Evolutionary conservation across 1,140 invertebrate species (phyloP).

Genomic region (Matsumurasca onukii): DNA sequence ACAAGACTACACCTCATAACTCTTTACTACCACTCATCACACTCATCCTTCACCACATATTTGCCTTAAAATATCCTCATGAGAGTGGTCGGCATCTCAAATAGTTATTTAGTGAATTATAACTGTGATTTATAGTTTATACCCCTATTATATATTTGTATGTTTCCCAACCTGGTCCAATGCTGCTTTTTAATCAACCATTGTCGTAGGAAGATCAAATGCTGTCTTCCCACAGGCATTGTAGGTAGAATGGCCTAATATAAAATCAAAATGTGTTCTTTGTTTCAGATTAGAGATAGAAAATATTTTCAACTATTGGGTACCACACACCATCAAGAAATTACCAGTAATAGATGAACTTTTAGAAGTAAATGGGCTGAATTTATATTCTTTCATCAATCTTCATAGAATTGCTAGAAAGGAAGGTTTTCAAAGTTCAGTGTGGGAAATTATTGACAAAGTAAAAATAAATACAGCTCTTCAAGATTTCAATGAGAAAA

Average conservation of each 20-base stretch:
- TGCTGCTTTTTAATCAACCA: no score
- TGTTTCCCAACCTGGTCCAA: no score
- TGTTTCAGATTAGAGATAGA: slow-evolving; percentile 38
- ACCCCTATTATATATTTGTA: no score
- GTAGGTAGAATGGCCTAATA: background rate
- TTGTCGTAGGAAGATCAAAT: background rate
- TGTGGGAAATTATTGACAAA: slow-evolving; percentile 30
- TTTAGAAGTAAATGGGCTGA: slow-evolving; percentile 11
- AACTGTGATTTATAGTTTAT: background rate
- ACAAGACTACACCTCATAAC: no score
- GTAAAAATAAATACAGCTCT: background rate
- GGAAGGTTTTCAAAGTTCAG: slow-evolving; percentile 34
- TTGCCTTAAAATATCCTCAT: no score
- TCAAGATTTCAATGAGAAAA: slow-evolving; percentile 18
- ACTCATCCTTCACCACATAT: no score
- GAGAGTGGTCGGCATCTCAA: no score
- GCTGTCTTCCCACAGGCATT: background rate
- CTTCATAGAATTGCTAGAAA: slow-evolving; percentile 35
- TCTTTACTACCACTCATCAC: no score
- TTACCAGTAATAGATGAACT: slow-evolving; percentile 31
- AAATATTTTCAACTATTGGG: slow-evolving; percentile 42
- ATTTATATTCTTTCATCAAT: slow-evolving; percentile 25
- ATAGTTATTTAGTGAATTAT: background rate
- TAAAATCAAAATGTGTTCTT: slow-evolving; percentile 12
- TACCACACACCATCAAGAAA: slow-evolving; percentile 37